Percentiles rank a stretch among this genome's conserved stretches.
phyloP scores from a whole-genome alignment of 2,888 invertebrate species.

The Homarus gammarus region DNA sequence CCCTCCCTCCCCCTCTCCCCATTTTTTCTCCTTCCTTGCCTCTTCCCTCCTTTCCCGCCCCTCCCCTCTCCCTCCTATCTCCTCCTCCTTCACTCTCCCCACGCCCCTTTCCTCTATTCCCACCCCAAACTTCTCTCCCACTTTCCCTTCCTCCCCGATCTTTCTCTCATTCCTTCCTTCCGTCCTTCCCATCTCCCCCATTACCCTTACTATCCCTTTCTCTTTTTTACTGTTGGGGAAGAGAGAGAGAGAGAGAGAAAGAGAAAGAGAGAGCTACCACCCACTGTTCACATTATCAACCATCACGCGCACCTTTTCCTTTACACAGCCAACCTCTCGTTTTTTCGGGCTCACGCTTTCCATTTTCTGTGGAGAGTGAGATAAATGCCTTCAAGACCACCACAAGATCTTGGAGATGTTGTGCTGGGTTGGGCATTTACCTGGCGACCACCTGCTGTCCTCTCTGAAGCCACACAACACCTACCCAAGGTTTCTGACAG shows the following conservation, averaged over 20 bases:
- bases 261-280: no score
- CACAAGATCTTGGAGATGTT: neutral
- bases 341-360: neutral
- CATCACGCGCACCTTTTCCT: neutral
- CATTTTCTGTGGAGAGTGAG: neutral
- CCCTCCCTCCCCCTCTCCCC: neutral
- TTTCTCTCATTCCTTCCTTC: no score
- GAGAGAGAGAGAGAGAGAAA: no score
- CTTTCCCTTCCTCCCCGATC: no score
- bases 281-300: neutral
- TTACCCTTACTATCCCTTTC: no score
- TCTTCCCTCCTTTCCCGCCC: neutral
- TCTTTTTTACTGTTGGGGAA: no score
- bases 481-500: slow-evolving; percentile 22
- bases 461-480: no score
- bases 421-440: neutral
- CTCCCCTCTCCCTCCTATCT: neutral
- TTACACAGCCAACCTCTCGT: neutral
- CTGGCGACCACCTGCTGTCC: no score
- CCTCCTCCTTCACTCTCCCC: neutral
- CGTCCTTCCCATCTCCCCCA: no score
- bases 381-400: neutral
- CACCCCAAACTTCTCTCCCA: neutral
- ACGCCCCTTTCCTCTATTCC: neutral
- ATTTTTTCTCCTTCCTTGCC: neutral